phyloP scores from a whole-genome alignment of 2,797 vertebrate genomes.

The Ispidina picta region DNA sequence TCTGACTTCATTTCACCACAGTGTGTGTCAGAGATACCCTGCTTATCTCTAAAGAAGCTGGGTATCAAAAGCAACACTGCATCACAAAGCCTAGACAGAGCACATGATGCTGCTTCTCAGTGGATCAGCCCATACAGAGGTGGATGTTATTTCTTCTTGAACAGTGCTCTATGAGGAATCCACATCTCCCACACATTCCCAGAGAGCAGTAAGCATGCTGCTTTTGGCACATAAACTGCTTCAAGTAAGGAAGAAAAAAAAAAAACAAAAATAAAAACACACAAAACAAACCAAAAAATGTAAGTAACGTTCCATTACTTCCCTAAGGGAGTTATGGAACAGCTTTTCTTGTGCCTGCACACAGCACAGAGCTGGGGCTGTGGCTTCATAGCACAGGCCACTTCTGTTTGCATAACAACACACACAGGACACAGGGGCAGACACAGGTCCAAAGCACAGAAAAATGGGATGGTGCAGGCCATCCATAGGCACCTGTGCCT shows the following conservation, averaged over 20 bases:
- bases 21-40: not conserved
- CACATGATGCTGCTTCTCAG: not conserved
- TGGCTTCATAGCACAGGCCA: not conserved
- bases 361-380: not conserved
- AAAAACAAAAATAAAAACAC: too few relatives aligned
- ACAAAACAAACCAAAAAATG: too few relatives aligned
- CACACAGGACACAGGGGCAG: accelerated
- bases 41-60: not conserved
- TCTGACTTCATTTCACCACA: not conserved
- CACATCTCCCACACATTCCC: not conserved
- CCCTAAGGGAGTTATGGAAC: not conserved
- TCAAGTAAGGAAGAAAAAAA: not conserved
- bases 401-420: not conserved
- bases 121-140: not conserved
- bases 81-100: not conserved
- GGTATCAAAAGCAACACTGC: not conserved
- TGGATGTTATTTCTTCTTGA: slow-evolving; percentile 1
- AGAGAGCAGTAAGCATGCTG: not conserved
- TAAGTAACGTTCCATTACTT: too few relatives aligned
- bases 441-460: not conserved
- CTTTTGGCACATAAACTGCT: not conserved
- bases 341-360: not conserved
- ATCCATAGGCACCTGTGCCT: not conserved
- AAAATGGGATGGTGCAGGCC: not conserved
- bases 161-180: not conserved